Evolutionary conservation across 1,140 invertebrate genomes (phyloP).

Genomic region (Pogonomyrmex californicus): DNA sequence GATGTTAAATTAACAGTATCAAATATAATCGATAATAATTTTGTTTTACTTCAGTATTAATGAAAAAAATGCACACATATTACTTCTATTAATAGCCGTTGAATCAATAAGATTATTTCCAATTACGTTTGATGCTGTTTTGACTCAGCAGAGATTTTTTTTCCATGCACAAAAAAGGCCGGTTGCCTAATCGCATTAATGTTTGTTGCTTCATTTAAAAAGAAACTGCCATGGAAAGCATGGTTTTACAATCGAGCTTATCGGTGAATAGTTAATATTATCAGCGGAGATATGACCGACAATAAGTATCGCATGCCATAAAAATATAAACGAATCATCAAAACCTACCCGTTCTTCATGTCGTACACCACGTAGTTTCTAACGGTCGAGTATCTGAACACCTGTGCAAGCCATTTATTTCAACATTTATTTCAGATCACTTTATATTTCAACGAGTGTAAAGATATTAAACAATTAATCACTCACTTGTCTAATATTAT

Average conservation of each 20-base stretch:
- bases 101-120: too few species aligned
- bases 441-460: background rate
- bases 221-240: background rate
- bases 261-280: background rate
- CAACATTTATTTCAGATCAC: background rate
- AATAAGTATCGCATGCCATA: background rate
- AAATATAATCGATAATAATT: too few species aligned
- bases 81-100: too few species aligned
- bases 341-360: slow-evolving; percentile 85
- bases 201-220: background rate
- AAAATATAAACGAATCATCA: background rate
- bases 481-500: slow-evolving; percentile 69
- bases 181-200: background rate
- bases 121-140: too few species aligned
- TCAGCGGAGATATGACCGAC: background rate
- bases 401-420: slow-evolving; percentile 83
- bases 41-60: too few species aligned
- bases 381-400: slow-evolving; percentile 89
- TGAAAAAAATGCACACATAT: too few species aligned
- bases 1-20: too few species aligned
- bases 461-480: slow-evolving; percentile 3
- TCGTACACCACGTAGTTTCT: slow-evolving; percentile 88
- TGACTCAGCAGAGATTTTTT: too few species aligned
- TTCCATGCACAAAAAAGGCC: background rate
- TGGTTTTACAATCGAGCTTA: slow-evolving; percentile 48